Base-by-base conservation (phyloP, 2,797 vertebrate species). In the Amphiprion clarkii region DNA sequence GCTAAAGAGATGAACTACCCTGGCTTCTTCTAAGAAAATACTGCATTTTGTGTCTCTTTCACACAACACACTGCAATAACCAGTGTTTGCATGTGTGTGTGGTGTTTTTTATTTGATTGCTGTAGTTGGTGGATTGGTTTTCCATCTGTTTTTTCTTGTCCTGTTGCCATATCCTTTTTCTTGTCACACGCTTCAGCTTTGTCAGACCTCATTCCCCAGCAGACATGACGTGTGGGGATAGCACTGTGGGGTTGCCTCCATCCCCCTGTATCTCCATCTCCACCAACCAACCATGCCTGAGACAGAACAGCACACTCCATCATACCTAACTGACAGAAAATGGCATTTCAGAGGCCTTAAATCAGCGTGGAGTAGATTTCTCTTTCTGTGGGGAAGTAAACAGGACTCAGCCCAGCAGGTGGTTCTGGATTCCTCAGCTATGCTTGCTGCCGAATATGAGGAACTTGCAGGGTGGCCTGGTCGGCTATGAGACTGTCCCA, bases 321-420 rank as follows among this genome's bases (percentile, higher is more conserved):
- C 88, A 85, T 82, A 58, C 84, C 78, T 79, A 79, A 81, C 72
- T 82, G 84, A 89, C 83, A 78, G 73, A 78, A 87, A 78, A 81
- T 85, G 84, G 80, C 82, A 82, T 88, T 86, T 83, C 54, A 71
- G 70, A 84, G 76, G 67, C 81, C 65, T 76, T 72, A 86, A 89
- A 90, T 89, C 84, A 82, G 74, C 56, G 27, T 53, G 67, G 57
- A 78, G 63, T 44, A 71, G 74, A 70, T 76, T 85, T 84, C 61
- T 80, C 55, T 83, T 76, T 82, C 71, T 46, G 29, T 36, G 39
- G 42, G 51, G 60, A 81, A 87, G 70, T 70, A 78, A 85, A 85
- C 79, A 86, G 69, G 71, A 66, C 65, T 78, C 42, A n/a, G 53
- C 64, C 67, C 87, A 67, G 80, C 79, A 74, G 77, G 84, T 74